A percentile compares a stretch with the other conserved stretches of the same genome.
phyloP scores from a whole-genome alignment of 2,888 invertebrate species.

The Zygaena filipendulae region DNA sequence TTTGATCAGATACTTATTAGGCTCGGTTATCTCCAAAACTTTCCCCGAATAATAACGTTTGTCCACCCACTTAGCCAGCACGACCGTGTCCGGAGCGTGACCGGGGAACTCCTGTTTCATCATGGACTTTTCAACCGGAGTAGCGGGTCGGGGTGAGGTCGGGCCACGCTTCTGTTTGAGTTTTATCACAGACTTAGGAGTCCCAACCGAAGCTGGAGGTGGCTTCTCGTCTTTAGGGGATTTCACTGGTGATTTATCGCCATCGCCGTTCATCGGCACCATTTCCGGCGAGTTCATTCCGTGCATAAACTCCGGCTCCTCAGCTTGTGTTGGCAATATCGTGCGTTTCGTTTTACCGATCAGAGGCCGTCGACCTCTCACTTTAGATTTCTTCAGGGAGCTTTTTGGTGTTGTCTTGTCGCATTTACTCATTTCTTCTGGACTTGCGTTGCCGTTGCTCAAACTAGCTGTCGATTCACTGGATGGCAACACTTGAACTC shows the following conservation, averaged over 20 bases:
- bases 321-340: constrained; percentile 47
- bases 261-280: constrained; percentile 48
- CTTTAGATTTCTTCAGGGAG: constrained; percentile 52
- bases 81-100: constrained; percentile 51
- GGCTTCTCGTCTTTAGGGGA: constrained; percentile 53
- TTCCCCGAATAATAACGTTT: constrained; percentile 74
- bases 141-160: constrained; percentile 50
- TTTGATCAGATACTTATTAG: constrained; percentile 70
- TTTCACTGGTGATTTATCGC: constrained; percentile 37
- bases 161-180: constrained; percentile 51
- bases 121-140: constrained; percentile 44
- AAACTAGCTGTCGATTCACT: constrained; percentile 26
- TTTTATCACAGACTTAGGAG: constrained; percentile 53
- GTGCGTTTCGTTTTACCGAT: constrained; percentile 54
- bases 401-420: constrained; percentile 64
- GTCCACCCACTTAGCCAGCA: constrained; percentile 76
- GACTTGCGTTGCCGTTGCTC: constrained; percentile 56
- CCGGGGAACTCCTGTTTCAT: constrained; percentile 47
- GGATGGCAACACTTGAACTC: constrained; percentile 42
- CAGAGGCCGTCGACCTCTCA: constrained; percentile 51
- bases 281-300: constrained; percentile 62
- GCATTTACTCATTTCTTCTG: constrained; percentile 45
- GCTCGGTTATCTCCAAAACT: constrained; percentile 65
- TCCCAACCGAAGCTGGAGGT: constrained; percentile 34
- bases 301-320: constrained; percentile 53